Percentiles rank a stretch among this genome's conserved stretches.
These are phyloP conservation scores for Trididemnum miniatum DNA, from an alignment of 23 tunicate genomes.

Conservation along the genomic window DNA sequence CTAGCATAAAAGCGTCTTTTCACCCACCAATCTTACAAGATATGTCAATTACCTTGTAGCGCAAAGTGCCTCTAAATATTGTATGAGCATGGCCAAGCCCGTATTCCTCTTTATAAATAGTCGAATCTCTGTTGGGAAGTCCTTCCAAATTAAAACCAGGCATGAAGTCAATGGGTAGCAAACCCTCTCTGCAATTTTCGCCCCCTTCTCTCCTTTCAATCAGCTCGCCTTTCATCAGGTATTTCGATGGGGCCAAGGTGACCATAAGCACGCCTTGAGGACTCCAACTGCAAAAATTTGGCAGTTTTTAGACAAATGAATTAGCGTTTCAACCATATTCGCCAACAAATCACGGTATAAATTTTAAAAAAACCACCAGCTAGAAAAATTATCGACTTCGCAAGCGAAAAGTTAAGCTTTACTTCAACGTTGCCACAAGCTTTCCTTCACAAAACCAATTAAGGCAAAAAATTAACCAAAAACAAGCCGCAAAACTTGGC, in stretches of 20 bases:
- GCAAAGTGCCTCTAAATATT: constrained; percentile 82
- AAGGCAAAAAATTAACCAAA: too few relatives aligned
- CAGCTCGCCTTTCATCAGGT: constrained; percentile 57
- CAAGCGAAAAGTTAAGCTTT: too few relatives aligned
- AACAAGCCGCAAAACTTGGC: background rate
- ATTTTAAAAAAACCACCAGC: too few relatives aligned
- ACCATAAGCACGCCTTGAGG: constrained; percentile 87
- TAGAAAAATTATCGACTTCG: too few relatives aligned
- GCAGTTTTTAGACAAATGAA: too few relatives aligned
- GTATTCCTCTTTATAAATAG: constrained; percentile 76
- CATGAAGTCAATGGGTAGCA: constrained; percentile 62
- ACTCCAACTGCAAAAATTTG: constrained; percentile 79
- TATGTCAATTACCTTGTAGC: constrained; percentile 86
- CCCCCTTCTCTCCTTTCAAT: constrained; percentile 73
- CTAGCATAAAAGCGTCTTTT: too few relatives aligned
- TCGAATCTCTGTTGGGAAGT: constrained; percentile 93
- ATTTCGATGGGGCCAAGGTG: constrained; percentile 80
- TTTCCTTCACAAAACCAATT: too few relatives aligned
- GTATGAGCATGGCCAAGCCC: constrained; percentile 65
- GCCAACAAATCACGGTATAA: too few relatives aligned
- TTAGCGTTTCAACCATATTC: too few relatives aligned
- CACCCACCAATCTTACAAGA: too few relatives aligned
- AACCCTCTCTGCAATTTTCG: constrained; percentile 56
- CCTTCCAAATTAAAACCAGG: constrained; percentile 97
- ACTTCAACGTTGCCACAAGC: too few relatives aligned